Conservation (phyloP, 2,888 invertebrate species). For the Brassicogethes aeneus region DNA sequence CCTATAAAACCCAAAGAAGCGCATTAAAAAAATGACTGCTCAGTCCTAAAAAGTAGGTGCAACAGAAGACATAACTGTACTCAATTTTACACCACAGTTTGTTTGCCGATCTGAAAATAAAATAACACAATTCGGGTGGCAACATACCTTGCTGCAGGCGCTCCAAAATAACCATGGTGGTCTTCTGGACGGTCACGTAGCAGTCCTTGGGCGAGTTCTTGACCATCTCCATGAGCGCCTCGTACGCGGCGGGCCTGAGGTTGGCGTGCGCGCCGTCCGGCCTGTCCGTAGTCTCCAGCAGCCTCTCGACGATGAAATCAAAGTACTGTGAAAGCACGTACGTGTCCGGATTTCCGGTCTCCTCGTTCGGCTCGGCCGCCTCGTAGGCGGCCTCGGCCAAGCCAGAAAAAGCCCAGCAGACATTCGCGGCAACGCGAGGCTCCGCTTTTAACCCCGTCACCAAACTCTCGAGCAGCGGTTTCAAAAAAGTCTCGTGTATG, state of each 20-base stretch:
- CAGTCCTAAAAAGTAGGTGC: too few relatives aligned
- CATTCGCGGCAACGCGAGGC: conserved; percentile 94
- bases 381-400: conserved; percentile 96
- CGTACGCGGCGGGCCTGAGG: conserved; percentile 93
- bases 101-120: too few relatives aligned
- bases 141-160: conserved; percentile 11
- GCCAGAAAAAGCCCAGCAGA: conserved; percentile 98
- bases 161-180: conserved; percentile 93
- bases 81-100: too few relatives aligned
- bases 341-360: conserved; percentile 72
- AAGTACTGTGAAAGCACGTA: conserved; percentile 92
- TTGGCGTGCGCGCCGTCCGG: conserved; percentile 90
- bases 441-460: conserved; percentile 85
- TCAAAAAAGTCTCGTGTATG: conserved; percentile 76
- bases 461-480: conserved; percentile 70
- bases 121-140: too few relatives aligned
- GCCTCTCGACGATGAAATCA: conserved; percentile 82
- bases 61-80: too few relatives aligned
- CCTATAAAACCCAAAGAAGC: too few relatives aligned
- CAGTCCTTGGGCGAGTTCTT: conserved; percentile 97
- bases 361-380: conserved; percentile 57
- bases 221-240: conserved; percentile 99
- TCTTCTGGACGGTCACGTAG: conserved; percentile 91
- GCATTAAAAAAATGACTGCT: too few relatives aligned
- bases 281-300: conserved; percentile 91